Evolutionary conservation across 2,113 vertebrate species (phyloP).

Genomic region (Myiozetetes cayanensis): DNA sequence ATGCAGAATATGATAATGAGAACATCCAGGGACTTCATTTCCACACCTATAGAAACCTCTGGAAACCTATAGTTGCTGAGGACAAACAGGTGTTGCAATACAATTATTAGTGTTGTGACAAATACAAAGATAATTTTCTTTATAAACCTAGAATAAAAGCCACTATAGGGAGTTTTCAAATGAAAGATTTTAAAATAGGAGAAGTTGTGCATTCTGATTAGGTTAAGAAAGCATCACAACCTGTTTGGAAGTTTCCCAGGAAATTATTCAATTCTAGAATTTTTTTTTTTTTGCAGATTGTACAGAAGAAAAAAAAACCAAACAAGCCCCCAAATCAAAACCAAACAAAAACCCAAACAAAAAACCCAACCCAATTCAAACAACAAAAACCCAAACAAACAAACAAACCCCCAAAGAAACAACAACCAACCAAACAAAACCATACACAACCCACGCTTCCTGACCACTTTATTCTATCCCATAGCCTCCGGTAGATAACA

Average conservation of each 20-base stretch:
- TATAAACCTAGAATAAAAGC: neutral
- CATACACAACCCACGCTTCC: neutral
- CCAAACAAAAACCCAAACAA: neutral
- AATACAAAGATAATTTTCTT: neutral
- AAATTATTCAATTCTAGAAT: neutral
- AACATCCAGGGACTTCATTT: neutral
- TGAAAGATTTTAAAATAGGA: neutral
- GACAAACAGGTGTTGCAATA: neutral
- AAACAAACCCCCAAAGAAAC: neutral
- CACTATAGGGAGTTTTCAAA: rapidly evolving
- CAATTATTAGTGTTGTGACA: neutral
- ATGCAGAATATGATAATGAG: neutral
- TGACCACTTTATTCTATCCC: neutral
- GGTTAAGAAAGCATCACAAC: neutral
- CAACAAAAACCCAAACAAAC: neutral
- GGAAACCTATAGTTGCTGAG: neutral
- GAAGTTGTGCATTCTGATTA: neutral
- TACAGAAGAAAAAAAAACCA: neutral
- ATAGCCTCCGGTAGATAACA: neutral
- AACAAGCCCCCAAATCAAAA: no score
- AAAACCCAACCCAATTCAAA: neutral
- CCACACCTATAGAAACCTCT: neutral
- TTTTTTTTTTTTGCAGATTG: neutral
- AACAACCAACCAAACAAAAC: no score
- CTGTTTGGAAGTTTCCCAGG: neutral